Percentiles rank a stretch among this genome's conserved stretches.
phyloP scores from a whole-genome alignment of 2,113 vertebrate species.

The Trematocara macrostoma region DNA sequence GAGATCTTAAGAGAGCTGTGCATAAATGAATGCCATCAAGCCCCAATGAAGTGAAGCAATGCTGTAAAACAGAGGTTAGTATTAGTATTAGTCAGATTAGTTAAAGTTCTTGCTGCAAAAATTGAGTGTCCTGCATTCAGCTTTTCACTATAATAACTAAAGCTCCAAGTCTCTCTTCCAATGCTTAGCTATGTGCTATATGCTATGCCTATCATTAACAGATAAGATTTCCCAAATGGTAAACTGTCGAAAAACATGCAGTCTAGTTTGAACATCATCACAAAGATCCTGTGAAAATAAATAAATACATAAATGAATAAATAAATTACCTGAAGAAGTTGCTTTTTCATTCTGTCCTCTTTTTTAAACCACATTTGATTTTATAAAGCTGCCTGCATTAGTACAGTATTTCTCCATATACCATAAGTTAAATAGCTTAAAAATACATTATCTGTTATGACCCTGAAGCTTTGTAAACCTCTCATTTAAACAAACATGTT shows the following conservation, averaged over 20 bases:
- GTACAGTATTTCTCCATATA: not conserved
- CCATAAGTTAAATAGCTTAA: not conserved
- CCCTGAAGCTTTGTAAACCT: not conserved
- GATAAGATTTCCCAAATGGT: not conserved
- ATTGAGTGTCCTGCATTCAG: not conserved
- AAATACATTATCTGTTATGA: not conserved
- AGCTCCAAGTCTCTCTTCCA: not conserved
- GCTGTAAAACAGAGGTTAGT: not conserved
- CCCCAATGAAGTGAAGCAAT: not conserved
- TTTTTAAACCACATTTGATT: not conserved
- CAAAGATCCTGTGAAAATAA: not conserved
- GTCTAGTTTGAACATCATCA: not conserved
- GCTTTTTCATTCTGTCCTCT: not conserved
- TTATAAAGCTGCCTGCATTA: not conserved
- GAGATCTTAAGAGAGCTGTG: not conserved
- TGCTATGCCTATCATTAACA: not conserved
- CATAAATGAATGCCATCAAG: not conserved
- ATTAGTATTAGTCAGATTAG: not conserved
- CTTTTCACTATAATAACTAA: not conserved
- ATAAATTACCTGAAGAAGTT: not conserved
- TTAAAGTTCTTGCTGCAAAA: not conserved
- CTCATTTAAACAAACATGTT: not conserved
- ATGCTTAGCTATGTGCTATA: not conserved
- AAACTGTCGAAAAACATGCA: not conserved
- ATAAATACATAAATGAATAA: not conserved